A percentile compares a stretch with the other conserved stretches of the same genome.
These are phyloP conservation scores for Bubalus kerabau DNA, from an alignment of 2,113 vertebrate genomes.

Conservation along the genomic window DNA sequence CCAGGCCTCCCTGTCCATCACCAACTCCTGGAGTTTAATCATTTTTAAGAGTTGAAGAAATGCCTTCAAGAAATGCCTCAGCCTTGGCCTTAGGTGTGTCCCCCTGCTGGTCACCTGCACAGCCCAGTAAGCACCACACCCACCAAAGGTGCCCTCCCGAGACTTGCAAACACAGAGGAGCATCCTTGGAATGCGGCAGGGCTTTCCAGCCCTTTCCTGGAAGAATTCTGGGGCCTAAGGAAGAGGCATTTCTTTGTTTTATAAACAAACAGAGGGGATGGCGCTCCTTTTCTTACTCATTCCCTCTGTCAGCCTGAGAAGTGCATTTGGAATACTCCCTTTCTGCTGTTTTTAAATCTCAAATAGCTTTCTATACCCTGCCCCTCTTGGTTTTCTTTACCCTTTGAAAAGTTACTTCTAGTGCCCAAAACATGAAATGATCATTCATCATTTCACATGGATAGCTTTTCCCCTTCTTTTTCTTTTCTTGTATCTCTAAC, in stretches of 20 bases:
- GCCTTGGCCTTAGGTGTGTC: background rate
- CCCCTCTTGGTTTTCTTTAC: background rate
- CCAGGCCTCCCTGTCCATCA: too few species aligned
- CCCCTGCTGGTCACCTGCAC: background rate
- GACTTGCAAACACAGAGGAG: background rate
- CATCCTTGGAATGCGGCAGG: background rate
- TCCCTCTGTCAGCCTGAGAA: background rate
- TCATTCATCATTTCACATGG: background rate
- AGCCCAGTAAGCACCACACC: background rate
- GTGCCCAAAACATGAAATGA: background rate
- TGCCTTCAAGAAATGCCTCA: background rate
- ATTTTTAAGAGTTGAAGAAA: background rate
- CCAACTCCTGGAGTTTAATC: background rate
- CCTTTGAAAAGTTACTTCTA: background rate
- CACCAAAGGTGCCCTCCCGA: too few species aligned
- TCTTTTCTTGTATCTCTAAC: background rate
- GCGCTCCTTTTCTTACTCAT: background rate
- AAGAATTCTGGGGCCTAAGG: background rate
- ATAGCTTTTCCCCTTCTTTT: background rate
- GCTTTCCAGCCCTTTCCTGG: background rate
- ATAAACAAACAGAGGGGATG: background rate
- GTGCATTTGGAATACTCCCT: background rate
- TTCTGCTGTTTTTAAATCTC: background rate
- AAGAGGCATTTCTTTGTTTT: background rate
- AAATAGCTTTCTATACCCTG: background rate